Evolutionary conservation across 2,113 vertebrate genomes (phyloP).

Genomic region (Ancistrus triradiatus): DNA sequence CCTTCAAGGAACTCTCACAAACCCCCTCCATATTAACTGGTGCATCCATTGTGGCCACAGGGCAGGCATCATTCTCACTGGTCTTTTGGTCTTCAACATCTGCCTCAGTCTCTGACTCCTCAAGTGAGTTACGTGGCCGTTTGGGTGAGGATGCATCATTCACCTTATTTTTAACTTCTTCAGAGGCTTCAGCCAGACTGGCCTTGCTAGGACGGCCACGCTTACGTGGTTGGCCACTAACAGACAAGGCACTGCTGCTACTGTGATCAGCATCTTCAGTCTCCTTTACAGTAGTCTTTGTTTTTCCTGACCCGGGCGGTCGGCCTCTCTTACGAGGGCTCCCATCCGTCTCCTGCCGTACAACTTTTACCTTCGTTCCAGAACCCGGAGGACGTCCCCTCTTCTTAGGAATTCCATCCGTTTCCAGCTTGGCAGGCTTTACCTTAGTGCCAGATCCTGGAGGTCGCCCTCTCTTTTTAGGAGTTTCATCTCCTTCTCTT

Average conservation of each 20-base stretch:
- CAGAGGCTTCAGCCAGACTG: background rate
- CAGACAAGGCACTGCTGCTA: constrained; percentile 1
- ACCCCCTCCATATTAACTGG: background rate
- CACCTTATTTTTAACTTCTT: background rate
- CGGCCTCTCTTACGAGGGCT: constrained; percentile 35
- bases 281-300: background rate
- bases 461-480: constrained; percentile 39
- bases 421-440: constrained; percentile 2
- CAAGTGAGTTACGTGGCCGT: constrained; percentile 10
- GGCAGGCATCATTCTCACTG: constrained; percentile 5
- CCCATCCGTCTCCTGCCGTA: background rate
- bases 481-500: constrained; percentile 9
- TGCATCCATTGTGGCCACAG: too few relatives aligned
- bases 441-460: constrained; percentile 24
- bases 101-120: background rate
- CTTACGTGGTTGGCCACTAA: constrained; percentile 16
- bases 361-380: background rate
- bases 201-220: constrained; percentile 39
- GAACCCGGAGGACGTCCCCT: constrained; percentile 36
- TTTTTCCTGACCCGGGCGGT: constrained; percentile 30
- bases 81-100: constrained; percentile 14
- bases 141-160: constrained; percentile 19
- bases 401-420: constrained; percentile 13
- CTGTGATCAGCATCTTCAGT: background rate
- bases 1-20: constrained; percentile 21